Base-by-base conservation (phyloP, 2,797 vertebrate species). In the Cyclopterus lumpus region DNA sequence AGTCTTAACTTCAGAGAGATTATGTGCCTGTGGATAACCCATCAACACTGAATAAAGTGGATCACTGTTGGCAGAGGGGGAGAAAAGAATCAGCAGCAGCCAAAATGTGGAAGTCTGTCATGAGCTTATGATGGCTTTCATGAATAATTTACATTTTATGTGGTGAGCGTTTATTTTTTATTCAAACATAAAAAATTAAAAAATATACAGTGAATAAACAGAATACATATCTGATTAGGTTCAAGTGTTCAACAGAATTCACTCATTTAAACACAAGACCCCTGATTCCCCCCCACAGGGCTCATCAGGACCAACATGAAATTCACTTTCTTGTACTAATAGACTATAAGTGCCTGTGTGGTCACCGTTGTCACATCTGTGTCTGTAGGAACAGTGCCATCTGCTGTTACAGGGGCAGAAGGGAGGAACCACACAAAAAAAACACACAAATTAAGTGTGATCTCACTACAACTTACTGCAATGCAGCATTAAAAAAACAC, bases 361-460 rank as follows among this genome's bases (percentile, higher is more conserved):
- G 18, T 44, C 40, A 48, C 20, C 38, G 38, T 42, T 71, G 69
- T 63, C 68, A 78, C 65, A 78, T 54, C 24, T 59, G 44, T 62
- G 55, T 73, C 68, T 85, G 73, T 61, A 77, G 58, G 78, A 91
- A 90, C 73, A 93, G 88, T 70, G 89, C 91, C 92, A 92, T 76
- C 94, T 94, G 88, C 86, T 93, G 93, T 86, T 77, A 67, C 38
- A 44, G 49, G 82, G 75, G 54, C 67, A 60, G 44, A 75, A 62
- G 20, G 48, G 51, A 38, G 67, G 71, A 67, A 74, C 60, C 24
- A 63, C 54, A 30, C 30, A 18, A 34, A 9, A 3, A 18, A 67
- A 44, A 60, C 32, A 53, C 49, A 1, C 9, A 5, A 36, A 40
- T 6, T 5, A 15, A 61, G 40, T 70, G n/a, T 10, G 60, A 57